These are phyloP conservation scores for Lasioglossum vierecki DNA, from an alignment of 2,888 invertebrate genomes.

Conservation along the genomic window DNA sequence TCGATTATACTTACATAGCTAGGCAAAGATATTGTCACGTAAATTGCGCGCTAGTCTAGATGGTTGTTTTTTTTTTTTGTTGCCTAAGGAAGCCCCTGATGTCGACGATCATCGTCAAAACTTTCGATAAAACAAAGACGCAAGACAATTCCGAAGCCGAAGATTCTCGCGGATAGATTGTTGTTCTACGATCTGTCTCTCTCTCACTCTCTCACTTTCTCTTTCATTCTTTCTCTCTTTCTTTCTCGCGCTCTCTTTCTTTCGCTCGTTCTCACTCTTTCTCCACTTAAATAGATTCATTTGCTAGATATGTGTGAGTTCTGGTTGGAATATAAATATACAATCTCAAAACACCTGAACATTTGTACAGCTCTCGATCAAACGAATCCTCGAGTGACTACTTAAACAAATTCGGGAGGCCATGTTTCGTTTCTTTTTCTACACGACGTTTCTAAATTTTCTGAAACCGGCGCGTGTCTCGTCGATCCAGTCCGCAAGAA, in stretches of 20 bases:
- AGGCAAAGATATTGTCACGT: conserved; percentile 74
- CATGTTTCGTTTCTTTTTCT: neutral
- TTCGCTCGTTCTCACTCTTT: conserved; percentile 11
- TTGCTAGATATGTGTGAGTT: conserved; percentile 64
- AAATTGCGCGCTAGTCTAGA: conserved; percentile 59
- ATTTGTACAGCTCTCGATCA: conserved; percentile 17
- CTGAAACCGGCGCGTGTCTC: neutral
- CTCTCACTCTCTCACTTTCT: neutral
- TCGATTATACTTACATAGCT: conserved; percentile 66
- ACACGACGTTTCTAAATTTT: neutral
- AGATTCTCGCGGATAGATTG: conserved; percentile 28
- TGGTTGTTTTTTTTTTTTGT: neutral
- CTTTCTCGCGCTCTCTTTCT: neutral
- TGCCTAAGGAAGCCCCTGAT: conserved; percentile 57
- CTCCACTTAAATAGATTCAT: conserved; percentile 40
- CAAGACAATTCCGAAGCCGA: conserved; percentile 30
- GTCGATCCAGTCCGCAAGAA: neutral
- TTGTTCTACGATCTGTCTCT: conserved; percentile 9
- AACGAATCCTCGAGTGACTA: conserved; percentile 28
- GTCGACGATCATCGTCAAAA: conserved; percentile 33
- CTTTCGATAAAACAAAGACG: conserved; percentile 19
- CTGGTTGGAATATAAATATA: conserved; percentile 64
- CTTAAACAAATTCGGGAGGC: conserved; percentile 8
- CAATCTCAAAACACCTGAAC: conserved; percentile 54
- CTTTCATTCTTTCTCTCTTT: neutral